phyloP scores from a whole-genome alignment of 2,888 invertebrate species.

The Drosophila atripex region DNA sequence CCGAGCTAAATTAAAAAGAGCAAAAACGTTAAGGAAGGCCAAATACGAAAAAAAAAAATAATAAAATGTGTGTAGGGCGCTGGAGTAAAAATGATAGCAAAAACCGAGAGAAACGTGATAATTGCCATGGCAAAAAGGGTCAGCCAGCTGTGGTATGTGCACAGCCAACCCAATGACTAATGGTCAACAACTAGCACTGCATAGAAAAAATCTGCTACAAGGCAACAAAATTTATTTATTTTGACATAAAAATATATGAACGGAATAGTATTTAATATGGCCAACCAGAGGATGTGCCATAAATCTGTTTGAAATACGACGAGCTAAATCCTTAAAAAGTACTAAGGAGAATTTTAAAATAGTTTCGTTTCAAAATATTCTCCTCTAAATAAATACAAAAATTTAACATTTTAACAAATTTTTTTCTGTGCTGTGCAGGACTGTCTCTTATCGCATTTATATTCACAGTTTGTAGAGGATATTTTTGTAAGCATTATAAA shows the following conservation, averaged over 20 bases:
- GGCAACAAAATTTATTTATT: not conserved
- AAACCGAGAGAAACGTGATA: constrained; percentile 64
- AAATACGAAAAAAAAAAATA: constrained; percentile 11
- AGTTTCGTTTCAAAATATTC: not conserved
- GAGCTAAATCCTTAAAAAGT: not conserved
- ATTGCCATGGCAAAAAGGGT: constrained; percentile 71
- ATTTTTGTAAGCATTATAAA: constrained; percentile 57
- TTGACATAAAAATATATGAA: constrained; percentile 5
- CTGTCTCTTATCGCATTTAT: constrained; percentile 63
- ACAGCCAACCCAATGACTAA: constrained; percentile 36
- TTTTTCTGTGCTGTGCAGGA: not conserved
- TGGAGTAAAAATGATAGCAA: constrained; percentile 36
- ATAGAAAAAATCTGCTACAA: constrained; percentile 12
- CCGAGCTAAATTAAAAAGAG: constrained; percentile 41
- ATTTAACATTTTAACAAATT: not conserved
- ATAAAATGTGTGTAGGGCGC: constrained; percentile 7
- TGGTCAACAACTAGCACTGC: constrained; percentile 41
- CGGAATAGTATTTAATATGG: not conserved
- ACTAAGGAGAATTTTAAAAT: not conserved
- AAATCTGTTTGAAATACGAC: constrained; percentile 1
- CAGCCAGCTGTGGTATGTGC: constrained; percentile 54
- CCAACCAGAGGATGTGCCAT: not conserved
- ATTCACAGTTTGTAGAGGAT: constrained; percentile 72
- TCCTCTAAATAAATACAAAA: not conserved
- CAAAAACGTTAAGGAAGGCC: constrained; percentile 11